Evolutionary conservation across 2,113 vertebrate genomes (phyloP).

Genomic region (Lamprologus speciosus): DNA sequence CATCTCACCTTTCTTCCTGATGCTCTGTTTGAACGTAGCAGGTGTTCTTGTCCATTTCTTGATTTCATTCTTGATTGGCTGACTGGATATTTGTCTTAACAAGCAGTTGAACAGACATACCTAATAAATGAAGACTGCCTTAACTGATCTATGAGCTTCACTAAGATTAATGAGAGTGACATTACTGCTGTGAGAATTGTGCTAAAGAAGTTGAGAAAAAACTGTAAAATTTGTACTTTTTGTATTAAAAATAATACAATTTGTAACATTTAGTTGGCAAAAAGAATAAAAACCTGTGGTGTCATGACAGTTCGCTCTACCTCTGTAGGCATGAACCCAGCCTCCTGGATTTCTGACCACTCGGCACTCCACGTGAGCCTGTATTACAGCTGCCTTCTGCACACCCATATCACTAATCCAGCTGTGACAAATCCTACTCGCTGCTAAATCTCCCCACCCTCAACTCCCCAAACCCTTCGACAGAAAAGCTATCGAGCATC

Average conservation of each 20-base stretch:
- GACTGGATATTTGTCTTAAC: neutral
- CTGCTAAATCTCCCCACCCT: neutral
- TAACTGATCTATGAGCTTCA: neutral
- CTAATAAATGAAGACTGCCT: neutral
- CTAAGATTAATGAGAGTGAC: neutral
- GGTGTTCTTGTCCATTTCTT: neutral
- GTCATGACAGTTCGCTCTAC: neutral
- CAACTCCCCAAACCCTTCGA: neutral
- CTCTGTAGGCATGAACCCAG: neutral
- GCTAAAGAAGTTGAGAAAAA: neutral
- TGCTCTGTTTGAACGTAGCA: neutral
- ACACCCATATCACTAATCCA: constrained; percentile 3
- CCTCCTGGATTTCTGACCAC: neutral
- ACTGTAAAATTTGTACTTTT: neutral
- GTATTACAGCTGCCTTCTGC: constrained; percentile 2
- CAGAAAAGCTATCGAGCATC: neutral
- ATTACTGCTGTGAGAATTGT: neutral
- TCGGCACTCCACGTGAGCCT: constrained; percentile 18
- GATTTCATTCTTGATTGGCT: neutral
- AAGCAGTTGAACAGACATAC: neutral
- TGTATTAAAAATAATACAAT: neutral
- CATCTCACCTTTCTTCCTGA: neutral
- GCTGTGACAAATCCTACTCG: neutral
- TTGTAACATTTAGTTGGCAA: neutral
- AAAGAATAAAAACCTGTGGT: neutral